These are phyloP conservation scores for Tachysurus fulvidraco DNA, from an alignment of 2,113 vertebrate species.

Conservation along the genomic window DNA sequence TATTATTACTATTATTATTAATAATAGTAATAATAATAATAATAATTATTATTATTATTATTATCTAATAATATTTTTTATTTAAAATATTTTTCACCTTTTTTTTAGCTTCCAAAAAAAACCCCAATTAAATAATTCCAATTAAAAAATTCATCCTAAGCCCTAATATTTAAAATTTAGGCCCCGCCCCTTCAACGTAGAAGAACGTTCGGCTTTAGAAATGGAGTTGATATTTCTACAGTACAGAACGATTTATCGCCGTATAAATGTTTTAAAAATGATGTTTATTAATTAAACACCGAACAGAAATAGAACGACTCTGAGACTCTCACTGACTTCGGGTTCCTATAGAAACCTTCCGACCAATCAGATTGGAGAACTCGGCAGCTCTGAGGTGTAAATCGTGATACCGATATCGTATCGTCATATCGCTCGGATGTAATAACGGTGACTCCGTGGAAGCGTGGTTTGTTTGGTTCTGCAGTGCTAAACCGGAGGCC, in stretches of 20 bases:
- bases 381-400: background rate
- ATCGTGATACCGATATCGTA: background rate
- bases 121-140: background rate
- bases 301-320: too few species aligned
- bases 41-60: too few species aligned
- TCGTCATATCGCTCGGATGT: too few species aligned
- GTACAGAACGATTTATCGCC: too few species aligned
- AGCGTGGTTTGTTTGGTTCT: background rate
- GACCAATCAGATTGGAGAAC: background rate
- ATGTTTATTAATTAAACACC: too few species aligned
- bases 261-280: too few species aligned
- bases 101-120: background rate
- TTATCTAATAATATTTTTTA: background rate
- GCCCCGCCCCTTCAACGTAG: background rate
- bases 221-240: background rate
- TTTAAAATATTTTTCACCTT: background rate
- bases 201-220: background rate
- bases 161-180: background rate
- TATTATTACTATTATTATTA: too few species aligned
- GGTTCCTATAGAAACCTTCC: background rate
- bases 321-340: too few species aligned
- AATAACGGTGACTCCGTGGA: background rate
- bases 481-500: background rate
- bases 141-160: too few species aligned
- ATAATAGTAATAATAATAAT: too few species aligned